Evolutionary conservation across 2,888 invertebrate species (phyloP), one percentile per base, ranked within the genome.

Genomic region (Pristionchus japonicus): DNA sequence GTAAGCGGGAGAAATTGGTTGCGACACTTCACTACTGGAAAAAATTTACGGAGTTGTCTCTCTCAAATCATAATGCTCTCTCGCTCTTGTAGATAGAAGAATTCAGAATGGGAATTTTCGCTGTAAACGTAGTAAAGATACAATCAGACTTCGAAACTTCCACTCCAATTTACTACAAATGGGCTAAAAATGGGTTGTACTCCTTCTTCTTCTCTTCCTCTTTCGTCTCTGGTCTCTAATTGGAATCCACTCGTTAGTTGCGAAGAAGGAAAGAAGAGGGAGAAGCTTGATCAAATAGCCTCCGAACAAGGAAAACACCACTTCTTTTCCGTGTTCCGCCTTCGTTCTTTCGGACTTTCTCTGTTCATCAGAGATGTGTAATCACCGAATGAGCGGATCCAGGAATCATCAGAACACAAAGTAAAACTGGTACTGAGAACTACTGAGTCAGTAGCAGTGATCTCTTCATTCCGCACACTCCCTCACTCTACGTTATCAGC

Each of bases 251-350:
- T 74, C 74, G 37, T 52, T 52, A 20, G 52, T n/a, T n/a, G 6
- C 43, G 43, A 43, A 43, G 43, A 43, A 11, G n/a, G n/a, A n/a
- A n/a, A n/a, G n/a, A 52, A 57, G 57, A 23, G 23, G 23, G 23
- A 57, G 74, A 27, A 74, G 74, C 37, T 40, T 74, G 37, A 74
- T 74, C 74, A 74, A 74, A 74, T 20, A 74, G 34, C 64, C 17
- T 40, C n/a, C 74, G 40, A 40, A 74, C 13, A 40, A 7, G 40
- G 40, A 74, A 31, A 74, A 74, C n/a, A 74, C 15, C 23, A 27
- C 23, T 31, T 74, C 37, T 40, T 74, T 74, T 74, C 64, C 74
- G 74, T 74, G 74, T 74, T 74, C 74, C 74, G 74, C 40, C 13
- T 34, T 31, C 17, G 0, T 40, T 74, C 40, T 23, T 23, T 4